These are phyloP conservation scores for Cosmopolites sordidus DNA, from an alignment of 2,888 invertebrate species.

Conservation along the genomic window DNA sequence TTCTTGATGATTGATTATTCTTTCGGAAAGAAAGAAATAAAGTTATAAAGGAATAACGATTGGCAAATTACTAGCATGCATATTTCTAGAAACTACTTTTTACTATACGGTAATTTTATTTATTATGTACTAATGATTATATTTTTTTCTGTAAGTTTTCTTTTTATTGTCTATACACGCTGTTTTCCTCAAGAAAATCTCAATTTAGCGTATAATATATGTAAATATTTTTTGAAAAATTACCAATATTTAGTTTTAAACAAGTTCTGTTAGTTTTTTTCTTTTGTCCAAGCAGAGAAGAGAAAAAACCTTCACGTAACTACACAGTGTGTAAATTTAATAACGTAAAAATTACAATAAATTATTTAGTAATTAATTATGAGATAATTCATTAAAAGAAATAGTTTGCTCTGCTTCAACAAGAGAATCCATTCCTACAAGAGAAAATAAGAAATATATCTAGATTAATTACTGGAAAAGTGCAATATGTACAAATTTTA, in stretches of 20 bases:
- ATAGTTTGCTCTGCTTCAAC: slow-evolving; percentile 12
- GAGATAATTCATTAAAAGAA: background rate
- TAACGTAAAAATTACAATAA: too few relatives aligned
- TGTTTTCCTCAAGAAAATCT: slow-evolving; percentile 23
- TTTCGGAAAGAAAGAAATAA: background rate
- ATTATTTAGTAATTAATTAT: too few relatives aligned
- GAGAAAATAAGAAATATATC: slow-evolving; percentile 39
- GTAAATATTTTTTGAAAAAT: slow-evolving; percentile 31
- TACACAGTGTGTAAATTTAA: too few relatives aligned
- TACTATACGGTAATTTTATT: slow-evolving; percentile 15
- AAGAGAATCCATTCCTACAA: slow-evolving; percentile 38
- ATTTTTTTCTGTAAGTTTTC: slow-evolving; percentile 2
- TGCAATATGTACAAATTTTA: slow-evolving; percentile 73
- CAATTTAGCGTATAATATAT: slow-evolving; percentile 30
- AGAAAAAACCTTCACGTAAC: too few relatives aligned
- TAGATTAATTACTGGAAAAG: slow-evolving; percentile 50
- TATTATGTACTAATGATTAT: slow-evolving; percentile 20
- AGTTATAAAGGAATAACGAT: slow-evolving; percentile 1
- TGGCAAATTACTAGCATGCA: slow-evolving; percentile 20
- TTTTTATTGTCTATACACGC: slow-evolving; percentile 14
- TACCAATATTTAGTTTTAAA: slow-evolving; percentile 26
- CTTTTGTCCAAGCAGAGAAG: slow-evolving; percentile 33
- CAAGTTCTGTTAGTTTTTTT: slow-evolving; percentile 35
- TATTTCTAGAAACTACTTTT: slow-evolving; percentile 18
- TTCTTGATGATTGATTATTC: background rate